A percentile compares a stretch with the other conserved stretches of the same genome.
Conservation (phyloP, 2,888 invertebrate genomes). For the Erebia epiphron region DNA sequence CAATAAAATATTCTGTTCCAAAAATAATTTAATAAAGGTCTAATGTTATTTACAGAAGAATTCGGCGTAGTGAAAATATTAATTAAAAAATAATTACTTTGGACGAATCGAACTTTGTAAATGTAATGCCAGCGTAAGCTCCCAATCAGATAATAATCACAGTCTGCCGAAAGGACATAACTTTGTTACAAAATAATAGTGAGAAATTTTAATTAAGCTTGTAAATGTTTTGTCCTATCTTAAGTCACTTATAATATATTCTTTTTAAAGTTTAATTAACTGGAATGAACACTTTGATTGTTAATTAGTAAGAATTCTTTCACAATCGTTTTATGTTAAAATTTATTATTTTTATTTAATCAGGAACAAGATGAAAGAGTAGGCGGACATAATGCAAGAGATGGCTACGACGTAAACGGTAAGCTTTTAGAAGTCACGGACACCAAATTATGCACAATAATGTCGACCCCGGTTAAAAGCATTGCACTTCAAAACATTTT, state of each 20-base stretch:
- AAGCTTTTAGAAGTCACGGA: conserved; percentile 43
- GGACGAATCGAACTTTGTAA: conserved; percentile 18
- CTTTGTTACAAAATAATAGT: conserved; percentile 43
- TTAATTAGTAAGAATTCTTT: not conserved
- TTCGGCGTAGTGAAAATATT: conserved; percentile 5
- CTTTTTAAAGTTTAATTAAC: not conserved
- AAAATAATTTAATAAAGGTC: not conserved
- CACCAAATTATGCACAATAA: conserved; percentile 17
- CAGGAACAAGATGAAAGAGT: conserved; percentile 66
- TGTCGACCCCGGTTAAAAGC: conserved; percentile 12
- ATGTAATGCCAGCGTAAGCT: conserved; percentile 62
- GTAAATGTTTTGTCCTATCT: conserved; percentile 26
- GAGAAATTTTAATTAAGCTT: conserved; percentile 35
- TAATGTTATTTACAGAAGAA: conserved; percentile 11
- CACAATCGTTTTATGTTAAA: not conserved
- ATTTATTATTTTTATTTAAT: not conserved
- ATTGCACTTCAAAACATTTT: conserved; percentile 40
- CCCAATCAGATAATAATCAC: conserved; percentile 61
- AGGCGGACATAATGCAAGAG: conserved; percentile 54
- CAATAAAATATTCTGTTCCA: not conserved
- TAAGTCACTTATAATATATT: not conserved
- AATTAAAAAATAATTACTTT: conserved; percentile 25
- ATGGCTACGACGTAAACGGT: conserved; percentile 64
- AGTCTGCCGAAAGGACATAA: conserved; percentile 45
- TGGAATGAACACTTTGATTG: not conserved